Evolutionary conservation across 2,888 invertebrate species (phyloP), one percentile per base, ranked within the genome.

Genomic region (Parascotia fuliginaria): DNA sequence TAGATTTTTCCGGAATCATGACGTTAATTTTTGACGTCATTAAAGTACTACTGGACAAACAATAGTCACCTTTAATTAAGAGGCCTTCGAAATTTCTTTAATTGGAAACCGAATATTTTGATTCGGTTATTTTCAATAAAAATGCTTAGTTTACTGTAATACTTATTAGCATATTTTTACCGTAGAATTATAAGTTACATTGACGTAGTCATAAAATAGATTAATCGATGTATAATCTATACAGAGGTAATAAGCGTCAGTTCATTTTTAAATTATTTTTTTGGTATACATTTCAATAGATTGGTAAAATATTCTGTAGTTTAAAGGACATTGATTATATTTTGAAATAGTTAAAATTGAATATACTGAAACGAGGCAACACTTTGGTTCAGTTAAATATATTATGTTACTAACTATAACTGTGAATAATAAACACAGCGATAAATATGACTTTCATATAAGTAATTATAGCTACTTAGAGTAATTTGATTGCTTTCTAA

Each of bases 1-100:
- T 28, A 14, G 41, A 13, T 36, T 46, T 42, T 24, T 12, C 24
- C 14, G 37, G 9, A 19, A 41, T 33, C 24, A 43, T 43, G 63
- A 50, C 55, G 37, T 22, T 41, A 48, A 57, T 19, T 46, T 33
- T 34, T 12, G 15, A 55, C 47, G 64, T 61, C 55, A 68, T 68
- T 45, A 49, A 13, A 29, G 12, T 24, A 11, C 37, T 24, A 11
- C 37, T 43, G 3, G 24, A 45, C 69, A 61, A 66, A 62, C 53
- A 62, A 54, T 33, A n/a, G 53, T 59, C 65, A 69, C 59, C 51
- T 55, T 37, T 51, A 53, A 49, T 51, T 53, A 53, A 48, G 32
- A 60, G 57, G 54, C 43, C 34, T 68, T 55, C 65, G 68, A 48
- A 46, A 46, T 65, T 52, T 46, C 34, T 49, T 47, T 54, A 50